Conservation (phyloP, 2,797 vertebrate genomes). For the Leptatherina wallacei region DNA sequence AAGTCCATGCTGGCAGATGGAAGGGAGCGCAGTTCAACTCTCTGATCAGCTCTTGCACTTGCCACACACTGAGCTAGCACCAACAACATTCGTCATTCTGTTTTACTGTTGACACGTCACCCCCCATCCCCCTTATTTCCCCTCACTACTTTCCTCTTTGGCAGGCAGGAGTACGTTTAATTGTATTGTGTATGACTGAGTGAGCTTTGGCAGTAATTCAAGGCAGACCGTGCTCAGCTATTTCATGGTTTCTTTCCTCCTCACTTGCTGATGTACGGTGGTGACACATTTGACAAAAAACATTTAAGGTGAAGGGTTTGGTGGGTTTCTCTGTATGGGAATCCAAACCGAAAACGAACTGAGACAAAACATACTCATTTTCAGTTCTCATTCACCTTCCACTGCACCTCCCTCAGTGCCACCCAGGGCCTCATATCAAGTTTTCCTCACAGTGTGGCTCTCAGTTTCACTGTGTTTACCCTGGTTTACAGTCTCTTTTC, state of each 20-base stretch:
- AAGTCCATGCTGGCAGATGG: constrained; percentile 59
- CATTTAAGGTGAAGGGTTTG: constrained; percentile 48
- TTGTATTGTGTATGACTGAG: constrained; percentile 78
- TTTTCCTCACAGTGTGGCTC: constrained; percentile 39
- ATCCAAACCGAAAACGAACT: constrained; percentile 32
- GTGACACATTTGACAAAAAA: constrained; percentile 76
- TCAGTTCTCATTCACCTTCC: constrained; percentile 43
- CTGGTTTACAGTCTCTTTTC: constrained; percentile 29
- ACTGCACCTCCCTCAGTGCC: constrained; percentile 33
- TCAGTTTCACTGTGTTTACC: constrained; percentile 16
- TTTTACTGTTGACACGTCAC: constrained; percentile 62
- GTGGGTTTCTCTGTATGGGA: constrained; percentile 5
- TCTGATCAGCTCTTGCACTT: constrained; percentile 68
- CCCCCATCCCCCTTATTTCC: constrained; percentile 20
- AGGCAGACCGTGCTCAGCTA: constrained; percentile 67
- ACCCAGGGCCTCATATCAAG: constrained; percentile 17
- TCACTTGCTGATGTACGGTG: constrained; percentile 72
- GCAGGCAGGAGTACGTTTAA: constrained; percentile 76
- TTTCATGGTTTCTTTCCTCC: constrained; percentile 78
- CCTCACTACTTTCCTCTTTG: constrained; percentile 50
- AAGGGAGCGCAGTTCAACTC: constrained; percentile 39
- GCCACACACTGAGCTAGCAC: constrained; percentile 75
- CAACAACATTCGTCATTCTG: constrained; percentile 62
- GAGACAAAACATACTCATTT: constrained; percentile 47
- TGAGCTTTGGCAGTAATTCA: constrained; percentile 76